These are phyloP conservation scores for Hippocampus kuda DNA, from an alignment of 2,797 vertebrate species.

Conservation along the genomic window DNA sequence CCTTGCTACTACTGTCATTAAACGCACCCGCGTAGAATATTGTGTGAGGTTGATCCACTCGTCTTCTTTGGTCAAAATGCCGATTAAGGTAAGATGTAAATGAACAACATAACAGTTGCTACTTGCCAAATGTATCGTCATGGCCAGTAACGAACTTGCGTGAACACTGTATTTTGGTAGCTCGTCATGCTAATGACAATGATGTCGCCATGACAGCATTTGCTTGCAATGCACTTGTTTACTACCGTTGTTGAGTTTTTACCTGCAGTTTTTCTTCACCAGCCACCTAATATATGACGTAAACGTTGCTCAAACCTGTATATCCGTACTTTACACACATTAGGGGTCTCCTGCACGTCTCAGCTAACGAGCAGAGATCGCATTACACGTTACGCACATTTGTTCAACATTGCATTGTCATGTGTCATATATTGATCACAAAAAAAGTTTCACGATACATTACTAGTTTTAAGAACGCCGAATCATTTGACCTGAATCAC, in stretches of 20 bases:
- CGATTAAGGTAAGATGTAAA: conserved; percentile 57
- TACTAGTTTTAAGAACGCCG: neutral
- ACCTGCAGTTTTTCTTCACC: neutral
- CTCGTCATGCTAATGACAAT: neutral
- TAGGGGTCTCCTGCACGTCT: neutral
- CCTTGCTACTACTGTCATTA: conserved; percentile 16
- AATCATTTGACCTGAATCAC: neutral
- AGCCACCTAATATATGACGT: neutral
- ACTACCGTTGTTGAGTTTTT: neutral
- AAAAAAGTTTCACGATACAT: neutral
- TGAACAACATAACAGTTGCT: neutral
- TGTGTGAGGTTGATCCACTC: conserved; percentile 35
- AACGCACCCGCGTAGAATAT: conserved; percentile 10
- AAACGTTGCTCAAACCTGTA: neutral
- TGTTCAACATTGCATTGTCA: neutral
- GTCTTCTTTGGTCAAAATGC: conserved; percentile 50
- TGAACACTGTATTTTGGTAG: neutral
- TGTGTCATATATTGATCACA: neutral
- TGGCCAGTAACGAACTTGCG: no score
- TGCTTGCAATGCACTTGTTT: neutral
- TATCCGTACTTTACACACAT: neutral
- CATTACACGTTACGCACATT: neutral
- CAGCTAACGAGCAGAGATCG: neutral
- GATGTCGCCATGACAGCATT: neutral
- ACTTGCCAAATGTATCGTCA: neutral